A percentile compares a stretch with the other conserved stretches of the same genome.
phyloP scores from a whole-genome alignment of 2,113 vertebrate genomes.

The Rhineura floridana region DNA sequence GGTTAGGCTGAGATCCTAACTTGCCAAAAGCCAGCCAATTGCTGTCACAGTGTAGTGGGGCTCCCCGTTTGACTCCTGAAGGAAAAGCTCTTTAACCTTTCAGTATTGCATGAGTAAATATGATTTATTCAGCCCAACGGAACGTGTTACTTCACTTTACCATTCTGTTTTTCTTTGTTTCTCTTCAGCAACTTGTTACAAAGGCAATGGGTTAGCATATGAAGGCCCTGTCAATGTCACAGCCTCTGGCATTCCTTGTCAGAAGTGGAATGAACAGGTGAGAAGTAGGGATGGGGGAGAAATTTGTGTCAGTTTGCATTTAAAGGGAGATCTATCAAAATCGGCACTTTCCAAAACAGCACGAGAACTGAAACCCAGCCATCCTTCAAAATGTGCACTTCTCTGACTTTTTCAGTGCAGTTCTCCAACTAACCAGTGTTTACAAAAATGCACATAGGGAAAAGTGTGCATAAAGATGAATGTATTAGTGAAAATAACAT shows the following conservation, averaged over 20 bases:
- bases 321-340: too few species aligned
- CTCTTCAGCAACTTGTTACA: conserved; percentile 82
- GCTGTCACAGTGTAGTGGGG: background rate
- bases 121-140: background rate
- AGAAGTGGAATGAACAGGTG: conserved; percentile 88
- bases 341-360: too few species aligned
- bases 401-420: too few species aligned
- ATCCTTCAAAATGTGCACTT: too few species aligned
- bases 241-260: conserved; percentile 82
- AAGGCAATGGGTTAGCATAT: conserved; percentile 84
- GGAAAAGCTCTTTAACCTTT: background rate
- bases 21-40: background rate
- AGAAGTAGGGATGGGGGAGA: too few species aligned
- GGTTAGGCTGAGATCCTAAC: background rate
- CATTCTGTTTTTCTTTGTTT: background rate
- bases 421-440: too few species aligned
- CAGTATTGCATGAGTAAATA: background rate
- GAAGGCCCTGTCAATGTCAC: conserved; percentile 82
- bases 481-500: too few species aligned
- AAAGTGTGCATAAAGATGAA: too few species aligned
- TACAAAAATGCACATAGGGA: too few species aligned
- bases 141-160: background rate
- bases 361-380: too few species aligned
- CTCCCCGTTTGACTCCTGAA: background rate
- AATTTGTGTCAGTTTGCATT: too few species aligned